Evolutionary conservation across 2,888 invertebrate genomes (phyloP).

Genomic region (Drosophila conformis): DNA sequence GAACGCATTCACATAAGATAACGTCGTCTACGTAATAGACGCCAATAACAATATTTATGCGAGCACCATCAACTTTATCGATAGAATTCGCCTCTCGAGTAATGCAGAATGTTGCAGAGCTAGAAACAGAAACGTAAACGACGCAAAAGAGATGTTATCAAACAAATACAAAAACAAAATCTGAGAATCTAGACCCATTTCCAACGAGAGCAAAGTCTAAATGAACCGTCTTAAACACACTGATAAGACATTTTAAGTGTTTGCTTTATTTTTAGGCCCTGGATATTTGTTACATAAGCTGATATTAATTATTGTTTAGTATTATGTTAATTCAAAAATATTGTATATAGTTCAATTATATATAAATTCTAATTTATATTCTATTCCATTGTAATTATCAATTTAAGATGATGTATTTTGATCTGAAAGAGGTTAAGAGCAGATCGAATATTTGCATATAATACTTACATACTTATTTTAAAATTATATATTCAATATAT

Average conservation of each 20-base stretch:
- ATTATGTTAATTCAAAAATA: not conserved
- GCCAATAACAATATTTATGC: constrained; percentile 5
- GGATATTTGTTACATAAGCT: not conserved
- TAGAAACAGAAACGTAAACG: not conserved
- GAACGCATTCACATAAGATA: not conserved
- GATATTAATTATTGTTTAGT: not conserved
- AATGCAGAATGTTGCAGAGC: not conserved
- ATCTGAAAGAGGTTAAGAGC: not conserved
- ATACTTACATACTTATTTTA: not conserved
- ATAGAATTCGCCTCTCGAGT: not conserved
- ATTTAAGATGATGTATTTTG: not conserved
- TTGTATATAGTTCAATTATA: not conserved
- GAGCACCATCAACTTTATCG: constrained; percentile 1
- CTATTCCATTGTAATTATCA: not conserved
- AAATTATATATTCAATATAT: not conserved
- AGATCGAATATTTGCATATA: not conserved
- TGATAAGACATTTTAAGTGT: not conserved
- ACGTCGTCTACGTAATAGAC: not conserved
- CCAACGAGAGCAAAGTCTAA: not conserved
- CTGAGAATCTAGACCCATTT: not conserved
- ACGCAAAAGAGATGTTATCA: not conserved
- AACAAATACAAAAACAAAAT: not conserved
- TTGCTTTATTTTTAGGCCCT: not conserved
- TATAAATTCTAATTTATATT: not conserved
- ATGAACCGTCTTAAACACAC: not conserved